Conservation (phyloP, 2,113 vertebrate species). For the Scartelaos histophorus region DNA sequence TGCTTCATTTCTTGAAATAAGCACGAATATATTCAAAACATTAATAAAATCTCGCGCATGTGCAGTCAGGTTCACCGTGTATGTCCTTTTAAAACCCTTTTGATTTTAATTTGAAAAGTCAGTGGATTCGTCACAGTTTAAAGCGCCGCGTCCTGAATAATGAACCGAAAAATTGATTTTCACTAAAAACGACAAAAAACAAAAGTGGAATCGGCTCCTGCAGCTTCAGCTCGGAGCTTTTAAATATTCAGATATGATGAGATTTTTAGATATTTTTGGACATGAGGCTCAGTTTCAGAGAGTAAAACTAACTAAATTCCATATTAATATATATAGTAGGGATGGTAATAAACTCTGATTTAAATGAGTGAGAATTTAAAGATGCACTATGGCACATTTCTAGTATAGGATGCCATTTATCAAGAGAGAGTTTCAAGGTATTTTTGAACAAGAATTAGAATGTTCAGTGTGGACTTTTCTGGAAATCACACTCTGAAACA, state of each 20-base stretch:
- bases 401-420: too few relatives aligned
- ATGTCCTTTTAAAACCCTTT: slow-evolving; percentile 65
- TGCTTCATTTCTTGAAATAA: too few relatives aligned
- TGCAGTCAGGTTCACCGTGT: slow-evolving; percentile 58
- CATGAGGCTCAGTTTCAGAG: too few relatives aligned
- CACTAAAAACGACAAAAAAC: slow-evolving; percentile 60
- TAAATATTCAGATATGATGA: slow-evolving; percentile 49
- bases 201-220: slow-evolving; percentile 54
- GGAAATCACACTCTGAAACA: too few relatives aligned
- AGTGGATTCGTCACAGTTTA: slow-evolving; percentile 68
- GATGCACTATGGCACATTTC: too few relatives aligned
- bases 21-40: background rate
- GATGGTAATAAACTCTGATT: too few relatives aligned
- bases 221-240: slow-evolving; percentile 24
- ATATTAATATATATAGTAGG: too few relatives aligned
- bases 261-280: too few relatives aligned
- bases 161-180: slow-evolving; percentile 39
- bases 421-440: too few relatives aligned
- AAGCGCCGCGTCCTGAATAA: slow-evolving; percentile 64
- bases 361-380: slow-evolving; percentile 64
- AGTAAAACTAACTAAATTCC: too few relatives aligned
- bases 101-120: slow-evolving; percentile 73
- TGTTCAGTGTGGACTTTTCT: too few relatives aligned
- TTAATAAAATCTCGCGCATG: slow-evolving; percentile 64
- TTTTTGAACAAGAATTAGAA: too few relatives aligned